Evolutionary conservation across 2,113 vertebrate genomes (phyloP).

Genomic region (Athene noctua): DNA sequence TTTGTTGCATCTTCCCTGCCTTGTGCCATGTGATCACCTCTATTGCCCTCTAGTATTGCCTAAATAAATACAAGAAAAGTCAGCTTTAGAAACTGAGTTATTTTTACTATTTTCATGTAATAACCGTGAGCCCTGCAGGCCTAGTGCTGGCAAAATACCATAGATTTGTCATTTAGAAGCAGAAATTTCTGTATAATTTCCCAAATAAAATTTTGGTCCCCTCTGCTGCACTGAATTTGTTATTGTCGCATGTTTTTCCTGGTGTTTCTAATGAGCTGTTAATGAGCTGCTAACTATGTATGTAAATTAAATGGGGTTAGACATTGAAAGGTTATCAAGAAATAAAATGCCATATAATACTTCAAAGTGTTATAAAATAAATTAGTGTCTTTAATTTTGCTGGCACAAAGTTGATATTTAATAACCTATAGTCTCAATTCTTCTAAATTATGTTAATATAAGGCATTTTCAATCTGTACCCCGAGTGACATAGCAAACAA

Average conservation of each 20-base stretch:
- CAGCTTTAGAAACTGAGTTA: slow-evolving; percentile 49
- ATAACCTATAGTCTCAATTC: slow-evolving; percentile 20
- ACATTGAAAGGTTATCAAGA: slow-evolving; percentile 48
- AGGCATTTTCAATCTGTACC: slow-evolving; percentile 17
- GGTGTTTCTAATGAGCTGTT: slow-evolving; percentile 74
- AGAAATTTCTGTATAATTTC: slow-evolving; percentile 41
- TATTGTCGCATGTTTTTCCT: slow-evolving; percentile 69
- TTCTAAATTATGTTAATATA: slow-evolving; percentile 38
- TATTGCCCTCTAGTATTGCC: slow-evolving; percentile 25
- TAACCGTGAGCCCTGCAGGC: slow-evolving; percentile 46
- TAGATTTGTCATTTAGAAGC: slow-evolving; percentile 46
- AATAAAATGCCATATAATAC: slow-evolving; percentile 51
- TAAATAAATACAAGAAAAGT: slow-evolving; percentile 45
- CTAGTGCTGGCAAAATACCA: slow-evolving; percentile 39
- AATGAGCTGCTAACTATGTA: slow-evolving; percentile 78
- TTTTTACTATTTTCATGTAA: slow-evolving; percentile 64
- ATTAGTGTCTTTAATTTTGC: slow-evolving; percentile 53
- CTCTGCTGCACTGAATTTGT: slow-evolving; percentile 71
- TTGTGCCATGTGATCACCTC: neutral
- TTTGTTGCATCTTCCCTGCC: neutral
- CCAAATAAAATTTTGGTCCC: slow-evolving; percentile 56
- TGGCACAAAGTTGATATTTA: slow-evolving; percentile 50
- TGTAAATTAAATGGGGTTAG: slow-evolving; percentile 73
- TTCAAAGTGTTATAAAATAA: slow-evolving; percentile 47
- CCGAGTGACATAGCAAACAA: neutral